Base-by-base conservation (phyloP, 2,888 invertebrate genomes). In the Dexiosoma caninum region DNA sequence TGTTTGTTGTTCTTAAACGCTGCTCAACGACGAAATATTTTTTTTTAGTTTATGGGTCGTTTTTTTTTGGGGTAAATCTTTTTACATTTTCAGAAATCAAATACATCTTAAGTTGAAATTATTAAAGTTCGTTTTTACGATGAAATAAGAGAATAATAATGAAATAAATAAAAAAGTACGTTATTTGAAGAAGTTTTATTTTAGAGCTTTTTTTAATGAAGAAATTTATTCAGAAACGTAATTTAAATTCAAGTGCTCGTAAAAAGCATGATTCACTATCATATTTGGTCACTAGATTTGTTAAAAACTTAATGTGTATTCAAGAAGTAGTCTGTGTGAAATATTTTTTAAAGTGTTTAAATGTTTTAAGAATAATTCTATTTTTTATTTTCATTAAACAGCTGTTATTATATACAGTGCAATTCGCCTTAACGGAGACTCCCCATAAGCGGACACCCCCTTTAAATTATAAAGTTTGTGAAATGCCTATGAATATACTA, bases 41-140 rank as follows among this genome's bases (percentile, higher is more conserved):
- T 74, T 49, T 74, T 74, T 74, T 66, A 66, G 64, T 74, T 74
- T 57, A 64, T 72, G 72, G 44, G 64, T 55, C 72, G 53, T 62
- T 53, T 70, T 19, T 72, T 35, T 32, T 46, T 2, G 2, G 19
- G 23, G n/a, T 27, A 51, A 9, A 30, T 51, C 14, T 51, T 51
- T 51, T 23, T 49, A 8, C 35, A 53, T 32, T 71, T 51, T 30
- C 8, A 27, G 55, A 74, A 64, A 64, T 46, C 44, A 44, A 46
- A 55, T 64, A 74, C 35, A 44, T 64, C 44, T 55, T 23, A 27
- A 64, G 44, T 46, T n/a, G n/a, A n/a, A 55, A 60, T 60, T 71
- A 40, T 40, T 40, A 5, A 40, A 16, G 6, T 6, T 27, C 27
- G 27, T 27, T 27, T 40, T 19, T 21, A 35, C 40, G 16, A 62